Conservation (phyloP, 2,888 invertebrate genomes). For the Erpobdella octoculata region DNA sequence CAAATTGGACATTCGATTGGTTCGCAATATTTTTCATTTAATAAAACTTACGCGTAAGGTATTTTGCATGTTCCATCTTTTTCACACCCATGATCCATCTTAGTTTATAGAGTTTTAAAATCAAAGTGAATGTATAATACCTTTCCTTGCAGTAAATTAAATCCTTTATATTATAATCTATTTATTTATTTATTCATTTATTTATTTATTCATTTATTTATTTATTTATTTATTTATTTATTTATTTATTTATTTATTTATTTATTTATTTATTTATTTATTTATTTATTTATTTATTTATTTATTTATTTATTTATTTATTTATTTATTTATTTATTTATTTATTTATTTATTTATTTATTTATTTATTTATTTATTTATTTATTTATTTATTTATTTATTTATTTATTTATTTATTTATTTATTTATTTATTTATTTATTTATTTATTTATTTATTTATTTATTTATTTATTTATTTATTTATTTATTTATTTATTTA, state of each 20-base stretch:
- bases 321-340: background rate
- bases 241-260: background rate
- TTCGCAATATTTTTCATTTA: no score
- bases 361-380: background rate
- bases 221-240: background rate
- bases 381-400: background rate
- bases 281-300: background rate
- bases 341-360: background rate
- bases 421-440: background rate
- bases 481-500: background rate
- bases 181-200: no score
- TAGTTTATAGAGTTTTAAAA: no score
- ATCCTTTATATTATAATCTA: no score
- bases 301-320: background rate
- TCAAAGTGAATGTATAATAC: no score
- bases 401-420: background rate
- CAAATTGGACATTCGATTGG: no score
- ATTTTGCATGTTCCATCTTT: no score
- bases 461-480: background rate
- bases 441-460: background rate
- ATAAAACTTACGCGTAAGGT: no score
- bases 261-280: background rate
- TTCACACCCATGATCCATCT: no score
- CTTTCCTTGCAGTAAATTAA: no score
- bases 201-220: no score